Evolutionary conservation across 2,113 vertebrate species (phyloP).

Genomic region (Taxidea taxus): DNA sequence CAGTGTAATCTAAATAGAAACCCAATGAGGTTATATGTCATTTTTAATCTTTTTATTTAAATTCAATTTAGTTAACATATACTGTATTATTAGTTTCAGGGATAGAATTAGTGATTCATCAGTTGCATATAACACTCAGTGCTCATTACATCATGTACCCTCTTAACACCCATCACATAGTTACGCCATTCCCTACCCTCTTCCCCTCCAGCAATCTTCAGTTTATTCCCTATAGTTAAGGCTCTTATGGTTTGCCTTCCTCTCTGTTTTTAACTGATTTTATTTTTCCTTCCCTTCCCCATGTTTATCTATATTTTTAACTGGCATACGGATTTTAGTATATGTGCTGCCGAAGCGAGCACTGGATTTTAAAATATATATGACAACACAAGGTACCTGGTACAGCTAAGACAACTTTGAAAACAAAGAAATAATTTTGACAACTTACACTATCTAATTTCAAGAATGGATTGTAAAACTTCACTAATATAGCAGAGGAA

Average conservation of each 20-base stretch:
- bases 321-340: neutral
- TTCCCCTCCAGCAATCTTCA: neutral
- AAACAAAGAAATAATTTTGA: neutral
- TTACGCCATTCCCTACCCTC: neutral
- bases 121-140: neutral
- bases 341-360: too few species aligned
- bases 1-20: neutral
- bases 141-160: neutral
- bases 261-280: neutral
- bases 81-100: neutral
- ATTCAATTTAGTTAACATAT: neutral
- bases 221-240: neutral
- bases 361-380: neutral
- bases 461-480: neutral
- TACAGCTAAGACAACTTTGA: neutral
- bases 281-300: neutral
- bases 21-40: neutral
- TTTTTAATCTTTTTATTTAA: neutral
- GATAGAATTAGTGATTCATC: neutral
- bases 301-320: neutral
- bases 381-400: neutral
- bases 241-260: neutral
- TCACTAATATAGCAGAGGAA: neutral
- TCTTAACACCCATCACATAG: neutral
- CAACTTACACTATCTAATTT: neutral